Evolutionary conservation across 2,888 invertebrate genomes (phyloP).

Genomic region (Meloe dianella): DNA sequence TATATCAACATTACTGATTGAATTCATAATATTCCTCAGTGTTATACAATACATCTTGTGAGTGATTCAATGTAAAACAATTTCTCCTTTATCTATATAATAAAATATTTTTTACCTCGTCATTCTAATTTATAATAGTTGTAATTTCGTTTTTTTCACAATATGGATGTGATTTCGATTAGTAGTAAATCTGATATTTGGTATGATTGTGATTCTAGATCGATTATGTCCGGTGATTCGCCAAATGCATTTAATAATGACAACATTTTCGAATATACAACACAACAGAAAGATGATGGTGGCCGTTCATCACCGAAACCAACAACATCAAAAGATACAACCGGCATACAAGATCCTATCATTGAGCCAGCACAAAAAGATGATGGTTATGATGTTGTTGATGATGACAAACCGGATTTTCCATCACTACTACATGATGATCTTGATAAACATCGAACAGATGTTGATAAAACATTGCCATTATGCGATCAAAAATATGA

Average conservation of each 20-base stretch:
- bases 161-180: not conserved
- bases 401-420: slow-evolving; percentile 37
- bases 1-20: slow-evolving; percentile 13
- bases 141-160: not conserved
- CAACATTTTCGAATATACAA: slow-evolving; percentile 40
- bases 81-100: not conserved
- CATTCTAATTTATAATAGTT: not conserved
- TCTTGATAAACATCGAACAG: slow-evolving; percentile 21
- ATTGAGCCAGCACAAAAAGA: slow-evolving; percentile 40
- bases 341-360: slow-evolving; percentile 43
- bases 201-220: slow-evolving; percentile 36
- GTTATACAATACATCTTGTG: slow-evolving; percentile 23
- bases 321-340: slow-evolving; percentile 45
- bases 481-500: slow-evolving; percentile 29
- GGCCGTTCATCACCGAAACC: slow-evolving; percentile 41
- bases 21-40: slow-evolving; percentile 16
- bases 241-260: slow-evolving; percentile 46
- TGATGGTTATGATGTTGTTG: slow-evolving; percentile 32
- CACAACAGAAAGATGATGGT: slow-evolving; percentile 29
- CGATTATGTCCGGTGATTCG: slow-evolving; percentile 51
- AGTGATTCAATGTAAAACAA: slow-evolving; percentile 15
- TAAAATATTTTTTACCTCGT: not conserved
- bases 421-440: slow-evolving; percentile 41
- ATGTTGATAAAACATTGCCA: slow-evolving; percentile 36
- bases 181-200: slow-evolving; percentile 1